Base-by-base conservation (phyloP, 2,888 invertebrate genomes). In the Pyrrhia umbra region DNA sequence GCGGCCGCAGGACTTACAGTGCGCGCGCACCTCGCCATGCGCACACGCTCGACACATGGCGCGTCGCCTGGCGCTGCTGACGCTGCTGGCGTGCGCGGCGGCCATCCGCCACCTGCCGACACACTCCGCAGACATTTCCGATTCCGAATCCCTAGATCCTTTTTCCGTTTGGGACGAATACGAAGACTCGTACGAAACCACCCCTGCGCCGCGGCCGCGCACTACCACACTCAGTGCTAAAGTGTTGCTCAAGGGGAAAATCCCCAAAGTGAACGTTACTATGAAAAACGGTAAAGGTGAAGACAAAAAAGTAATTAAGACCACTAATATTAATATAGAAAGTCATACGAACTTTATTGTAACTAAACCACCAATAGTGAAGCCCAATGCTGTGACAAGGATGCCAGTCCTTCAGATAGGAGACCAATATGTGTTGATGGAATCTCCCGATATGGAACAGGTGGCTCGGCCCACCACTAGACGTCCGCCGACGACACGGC, bases 11-110 rank as follows among this genome's bases (percentile, higher is more conserved):
- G 81, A 84, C 77, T 86, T 92, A 94, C 86, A 94, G 94, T 92
- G 94, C 94, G 86, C 92, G 90, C 90, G 94, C 95, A 91, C 91
- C 92, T 90, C 95, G 95, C 90, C 95, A 95, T 93, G 95, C 92
- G 88, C 92, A 94, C 92, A 93, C 94, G 90, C 86, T 85, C 88
- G 87, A 84, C 92, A 85, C 91, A 95, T 94, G 94, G 93, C 93
- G 94, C 94, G 93, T 92, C 93, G 92, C 91, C 89, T 93, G 94
- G 90, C 93, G 95, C 94, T 93, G 92, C 92, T 92, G 75, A 92
- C 86, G 90, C 88, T 92, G 81, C 88, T 91, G 88, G 92, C 88
- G 84, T 90, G 89, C 86, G 89, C 90, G 87, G 89, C 82, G 77
- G 86, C 90, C 71, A 82, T 84, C 68, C 87, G 85, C 83, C 87